A percentile compares a stretch with the other conserved stretches of the same genome.
Evolutionary conservation across 2,888 invertebrate genomes (phyloP).

Genomic region (Cryptophagus acutangulus): DNA sequence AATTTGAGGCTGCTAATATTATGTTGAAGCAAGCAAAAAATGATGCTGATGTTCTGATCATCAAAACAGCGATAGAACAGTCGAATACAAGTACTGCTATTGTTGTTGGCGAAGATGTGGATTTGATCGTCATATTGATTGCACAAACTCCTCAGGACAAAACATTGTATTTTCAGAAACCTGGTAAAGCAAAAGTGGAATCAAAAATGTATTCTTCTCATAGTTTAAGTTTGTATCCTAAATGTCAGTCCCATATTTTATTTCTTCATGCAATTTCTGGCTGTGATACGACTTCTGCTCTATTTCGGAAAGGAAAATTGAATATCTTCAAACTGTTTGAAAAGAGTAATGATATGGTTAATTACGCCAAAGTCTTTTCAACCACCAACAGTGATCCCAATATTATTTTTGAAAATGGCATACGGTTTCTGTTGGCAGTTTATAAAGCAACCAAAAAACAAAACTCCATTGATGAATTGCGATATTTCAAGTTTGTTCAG

Average conservation of each 20-base stretch:
- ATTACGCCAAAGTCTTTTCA: slow-evolving; percentile 34
- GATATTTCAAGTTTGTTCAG: no score
- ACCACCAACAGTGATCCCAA: slow-evolving; percentile 34
- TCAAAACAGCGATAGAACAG: slow-evolving; percentile 27
- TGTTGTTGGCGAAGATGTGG: slow-evolving; percentile 34
- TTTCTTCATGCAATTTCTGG: slow-evolving; percentile 25
- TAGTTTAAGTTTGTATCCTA: slow-evolving; percentile 23
- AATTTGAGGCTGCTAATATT: slow-evolving; percentile 31
- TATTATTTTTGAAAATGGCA: slow-evolving; percentile 28
- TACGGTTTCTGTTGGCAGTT: slow-evolving; percentile 33
- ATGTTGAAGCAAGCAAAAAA: slow-evolving; percentile 29
- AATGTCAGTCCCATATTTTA: slow-evolving; percentile 27
- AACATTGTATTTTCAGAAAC: slow-evolving; percentile 19
- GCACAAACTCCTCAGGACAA: slow-evolving; percentile 25
- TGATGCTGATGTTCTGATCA: no score
- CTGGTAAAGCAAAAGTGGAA: slow-evolving; percentile 9
- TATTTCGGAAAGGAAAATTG: slow-evolving; percentile 32
- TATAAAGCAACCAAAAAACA: no score
- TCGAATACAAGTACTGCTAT: slow-evolving; percentile 24
- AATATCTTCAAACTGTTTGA: slow-evolving; percentile 26
- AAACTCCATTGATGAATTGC: no score
- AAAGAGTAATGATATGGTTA: slow-evolving; percentile 28
- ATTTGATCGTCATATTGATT: slow-evolving; percentile 27
- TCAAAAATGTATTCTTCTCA: slow-evolving; percentile 4
- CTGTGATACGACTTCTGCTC: slow-evolving; percentile 31